These are phyloP conservation scores for Odontothrips loti DNA, from an alignment of 2,888 invertebrate genomes.

Conservation along the genomic window DNA sequence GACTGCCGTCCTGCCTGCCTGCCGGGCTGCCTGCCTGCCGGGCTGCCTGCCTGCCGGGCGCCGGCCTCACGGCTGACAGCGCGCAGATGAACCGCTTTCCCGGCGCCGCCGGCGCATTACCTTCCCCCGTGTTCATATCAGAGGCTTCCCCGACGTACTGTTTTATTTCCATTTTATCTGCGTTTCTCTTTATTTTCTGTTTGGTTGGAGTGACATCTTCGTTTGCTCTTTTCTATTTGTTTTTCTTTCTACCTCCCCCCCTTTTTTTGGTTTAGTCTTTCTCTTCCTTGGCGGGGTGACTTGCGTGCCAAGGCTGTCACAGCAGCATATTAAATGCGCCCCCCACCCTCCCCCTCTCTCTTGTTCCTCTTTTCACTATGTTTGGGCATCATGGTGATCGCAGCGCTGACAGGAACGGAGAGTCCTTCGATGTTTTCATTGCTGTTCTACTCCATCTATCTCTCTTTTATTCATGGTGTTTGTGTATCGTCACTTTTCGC, in stretches of 20 bases:
- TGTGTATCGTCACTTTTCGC: too few species aligned
- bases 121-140: background rate
- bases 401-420: too few species aligned
- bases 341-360: background rate
- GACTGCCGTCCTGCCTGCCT: background rate
- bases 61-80: background rate
- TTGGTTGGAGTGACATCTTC: conserved; percentile 24
- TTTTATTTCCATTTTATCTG: conserved; percentile 9
- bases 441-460: too few species aligned
- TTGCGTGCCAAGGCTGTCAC: conserved; percentile 9
- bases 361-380: too few species aligned
- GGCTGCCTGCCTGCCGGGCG: background rate
- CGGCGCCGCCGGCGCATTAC: conserved; percentile 11
- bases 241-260: background rate
- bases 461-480: too few species aligned
- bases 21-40: background rate
- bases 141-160: background rate
- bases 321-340: background rate
- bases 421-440: too few species aligned
- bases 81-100: conserved; percentile 12
- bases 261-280: background rate
- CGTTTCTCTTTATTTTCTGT: conserved; percentile 8
- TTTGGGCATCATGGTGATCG: too few species aligned
- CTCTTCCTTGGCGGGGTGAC: background rate
- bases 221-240: background rate